Conservation (phyloP, 2,888 invertebrate genomes). For the Chloroclysta siterata region DNA sequence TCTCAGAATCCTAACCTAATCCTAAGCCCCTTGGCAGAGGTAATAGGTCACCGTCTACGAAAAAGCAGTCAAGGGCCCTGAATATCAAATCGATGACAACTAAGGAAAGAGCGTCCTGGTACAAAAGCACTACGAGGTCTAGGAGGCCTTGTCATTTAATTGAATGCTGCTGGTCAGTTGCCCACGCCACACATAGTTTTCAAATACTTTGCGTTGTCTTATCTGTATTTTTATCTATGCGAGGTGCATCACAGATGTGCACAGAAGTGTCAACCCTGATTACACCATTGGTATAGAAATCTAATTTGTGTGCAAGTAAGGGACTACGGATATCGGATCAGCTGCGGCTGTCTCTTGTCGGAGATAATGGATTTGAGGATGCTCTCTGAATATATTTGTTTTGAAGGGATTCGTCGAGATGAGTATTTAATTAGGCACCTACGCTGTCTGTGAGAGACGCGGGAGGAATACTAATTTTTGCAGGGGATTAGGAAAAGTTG, state of each 20-base stretch:
- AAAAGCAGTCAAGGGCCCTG: too few species aligned
- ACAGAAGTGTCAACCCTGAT: constrained; percentile 75
- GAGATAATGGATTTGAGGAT: constrained; percentile 66
- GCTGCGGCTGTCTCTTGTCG: constrained; percentile 63
- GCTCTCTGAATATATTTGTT: constrained; percentile 58
- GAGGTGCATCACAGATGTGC: constrained; percentile 71
- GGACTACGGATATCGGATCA: constrained; percentile 57
- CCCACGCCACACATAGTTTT: too few species aligned
- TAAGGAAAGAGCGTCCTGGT: too few species aligned
- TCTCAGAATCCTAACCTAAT: too few species aligned
- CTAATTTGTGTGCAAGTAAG: constrained; percentile 65
- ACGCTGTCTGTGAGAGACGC: constrained; percentile 37
- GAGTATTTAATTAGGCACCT: constrained; percentile 52
- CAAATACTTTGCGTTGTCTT: not conserved
- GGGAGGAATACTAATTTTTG: constrained; percentile 36
- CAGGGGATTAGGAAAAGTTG: not conserved
- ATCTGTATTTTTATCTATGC: constrained; percentile 28
- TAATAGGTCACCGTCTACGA: too few species aligned
- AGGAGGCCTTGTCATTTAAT: too few species aligned
- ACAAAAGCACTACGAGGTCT: too few species aligned
- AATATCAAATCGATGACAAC: too few species aligned
- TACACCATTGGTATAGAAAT: constrained; percentile 73
- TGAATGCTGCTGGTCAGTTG: too few species aligned
- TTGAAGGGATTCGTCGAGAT: constrained; percentile 52
- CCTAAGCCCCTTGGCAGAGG: too few species aligned